Evolutionary conservation across 64 coral and sea anemone species (phyloP), one percentile per base, ranked within the genome.

Genomic region (Montipora cactus): DNA sequence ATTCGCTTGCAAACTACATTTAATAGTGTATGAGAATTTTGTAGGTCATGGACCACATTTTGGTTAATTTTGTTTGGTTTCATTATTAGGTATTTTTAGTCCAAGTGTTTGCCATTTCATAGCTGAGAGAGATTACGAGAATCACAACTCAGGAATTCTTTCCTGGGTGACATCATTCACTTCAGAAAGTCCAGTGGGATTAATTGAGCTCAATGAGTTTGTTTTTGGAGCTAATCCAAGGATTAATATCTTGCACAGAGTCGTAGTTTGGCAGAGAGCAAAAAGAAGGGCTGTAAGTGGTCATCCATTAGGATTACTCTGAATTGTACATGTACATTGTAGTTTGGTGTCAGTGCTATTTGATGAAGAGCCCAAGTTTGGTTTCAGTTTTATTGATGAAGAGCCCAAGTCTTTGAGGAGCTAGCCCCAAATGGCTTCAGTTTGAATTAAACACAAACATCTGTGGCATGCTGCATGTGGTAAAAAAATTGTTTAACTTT

Each of bases 181-280:
- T 87, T 79, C 89, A 50, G 95, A 92, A 55, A 75, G 88, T 14
- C 74, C 84, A 75, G 67, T 94, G 25, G 98, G 98, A 86, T 82
- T 96, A 22, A 80, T 99, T 28, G 95, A 96, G 47, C 70, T 99
- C n/a, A 99, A 96, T 83, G 89, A 99, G 2, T 99, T 99, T 94
- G 98, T 99, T 13, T 99, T 99, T 93, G 95, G 92, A 79, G 67
- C 88, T 16, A 99, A 99, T 66, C 95, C 98, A 92, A 96, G 98
- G 69, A 92, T 99, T 89, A 95, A 99, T 78, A 99, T 99, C 53
- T 75, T 99, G 49, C 98, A 99, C 37, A 92, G 98, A 95, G 98
- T 99, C 61, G 95, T 99, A n/a, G 98, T 99, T 67, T 99, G 98
- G 98, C 95, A 96, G 49, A 94, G 98, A 87, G 98, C 98, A 49